phyloP scores from a whole-genome alignment of 2,113 vertebrate species.

The Empidonax alnorum region DNA sequence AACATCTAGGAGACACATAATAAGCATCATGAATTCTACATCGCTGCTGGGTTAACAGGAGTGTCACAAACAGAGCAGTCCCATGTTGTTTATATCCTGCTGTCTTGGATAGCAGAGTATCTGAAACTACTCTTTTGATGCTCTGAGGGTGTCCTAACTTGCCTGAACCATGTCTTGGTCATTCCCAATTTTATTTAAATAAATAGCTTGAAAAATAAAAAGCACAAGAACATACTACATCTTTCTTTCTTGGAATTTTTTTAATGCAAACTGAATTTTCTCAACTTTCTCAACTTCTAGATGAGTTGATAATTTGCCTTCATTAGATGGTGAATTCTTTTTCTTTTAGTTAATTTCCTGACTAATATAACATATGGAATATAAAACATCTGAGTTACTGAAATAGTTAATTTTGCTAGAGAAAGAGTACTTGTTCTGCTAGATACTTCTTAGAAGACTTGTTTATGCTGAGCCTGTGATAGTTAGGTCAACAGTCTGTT shows the following conservation, averaged over 20 bases:
- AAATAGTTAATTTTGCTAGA: background rate
- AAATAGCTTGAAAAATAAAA: background rate
- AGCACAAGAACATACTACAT: background rate
- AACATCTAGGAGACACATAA: background rate
- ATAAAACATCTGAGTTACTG: background rate
- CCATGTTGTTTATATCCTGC: background rate
- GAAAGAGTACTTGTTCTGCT: background rate
- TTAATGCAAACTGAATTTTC: background rate
- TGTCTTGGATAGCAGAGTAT: background rate
- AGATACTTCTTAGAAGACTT: background rate
- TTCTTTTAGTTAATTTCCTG: background rate
- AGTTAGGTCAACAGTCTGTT: constrained; percentile 21
- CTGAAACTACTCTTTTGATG: background rate
- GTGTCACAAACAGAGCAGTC: background rate
- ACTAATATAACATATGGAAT: background rate
- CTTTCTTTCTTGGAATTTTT: background rate
- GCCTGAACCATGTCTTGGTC: background rate
- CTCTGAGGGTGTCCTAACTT: background rate
- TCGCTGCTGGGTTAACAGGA: background rate
- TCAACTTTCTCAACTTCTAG: background rate
- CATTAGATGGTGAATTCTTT: background rate
- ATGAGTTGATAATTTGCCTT: background rate
- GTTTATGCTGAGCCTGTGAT: constrained; percentile 18
- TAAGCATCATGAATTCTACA: background rate
- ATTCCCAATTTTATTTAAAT: background rate